Percentiles rank a stretch among this genome's conserved stretches.
These are phyloP conservation scores for Pseudochirops cupreus DNA, from an alignment of 2,797 vertebrate genomes.

Conservation along the genomic window DNA sequence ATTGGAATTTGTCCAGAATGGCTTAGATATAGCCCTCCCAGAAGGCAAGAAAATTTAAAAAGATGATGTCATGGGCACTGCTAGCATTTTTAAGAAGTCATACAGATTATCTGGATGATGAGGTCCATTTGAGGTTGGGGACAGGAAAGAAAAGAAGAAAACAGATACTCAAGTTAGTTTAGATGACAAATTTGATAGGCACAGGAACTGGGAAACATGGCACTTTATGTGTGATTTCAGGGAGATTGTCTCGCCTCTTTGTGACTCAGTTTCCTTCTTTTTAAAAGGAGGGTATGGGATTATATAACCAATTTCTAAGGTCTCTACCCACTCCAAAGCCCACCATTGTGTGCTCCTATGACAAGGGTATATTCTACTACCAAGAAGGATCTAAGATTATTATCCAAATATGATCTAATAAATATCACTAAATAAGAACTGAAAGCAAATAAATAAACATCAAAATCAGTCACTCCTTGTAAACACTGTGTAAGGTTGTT, in stretches of 20 bases:
- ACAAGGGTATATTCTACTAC: too few relatives aligned
- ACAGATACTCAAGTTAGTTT: background rate
- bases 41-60: background rate
- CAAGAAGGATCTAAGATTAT: background rate
- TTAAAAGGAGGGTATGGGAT: background rate
- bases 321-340: background rate
- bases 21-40: background rate
- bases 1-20: rapidly evolving
- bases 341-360: background rate
- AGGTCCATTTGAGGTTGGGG: background rate
- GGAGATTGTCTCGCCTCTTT: background rate
- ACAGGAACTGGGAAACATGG: background rate
- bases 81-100: background rate
- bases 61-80: background rate
- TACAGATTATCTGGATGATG: too few relatives aligned
- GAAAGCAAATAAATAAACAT: background rate
- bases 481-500: background rate
- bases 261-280: background rate
- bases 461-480: background rate
- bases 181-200: background rate
- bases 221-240: background rate
- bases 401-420: background rate
- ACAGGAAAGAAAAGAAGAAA: background rate
- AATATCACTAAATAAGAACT: background rate
- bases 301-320: background rate